phyloP scores from a whole-genome alignment of 2,888 invertebrate genomes.

The Liposcelis brunnea region DNA sequence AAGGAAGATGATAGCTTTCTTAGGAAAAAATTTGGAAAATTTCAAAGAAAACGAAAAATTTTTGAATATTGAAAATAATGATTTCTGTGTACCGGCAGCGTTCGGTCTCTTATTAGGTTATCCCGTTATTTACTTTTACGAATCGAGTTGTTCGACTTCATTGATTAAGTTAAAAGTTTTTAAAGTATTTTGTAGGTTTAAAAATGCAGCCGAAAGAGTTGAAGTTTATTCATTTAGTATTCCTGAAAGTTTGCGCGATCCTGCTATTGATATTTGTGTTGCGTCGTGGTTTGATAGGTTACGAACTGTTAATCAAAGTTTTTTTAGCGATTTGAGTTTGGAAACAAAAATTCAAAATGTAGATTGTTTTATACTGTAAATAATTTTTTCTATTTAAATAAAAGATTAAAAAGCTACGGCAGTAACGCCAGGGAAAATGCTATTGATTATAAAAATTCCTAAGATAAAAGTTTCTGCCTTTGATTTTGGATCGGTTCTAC shows the following conservation, averaged over 20 bases:
- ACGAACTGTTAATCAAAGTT: not conserved
- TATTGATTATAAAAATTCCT: too few relatives aligned
- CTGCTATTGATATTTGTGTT: constrained; percentile 9
- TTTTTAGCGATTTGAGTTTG: not conserved
- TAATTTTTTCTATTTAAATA: constrained; percentile 20
- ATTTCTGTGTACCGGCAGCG: constrained; percentile 21
- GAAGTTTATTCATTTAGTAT: constrained; percentile 17
- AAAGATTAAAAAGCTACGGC: too few relatives aligned
- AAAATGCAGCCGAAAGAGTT: constrained; percentile 10
- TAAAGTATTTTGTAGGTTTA: not conserved
- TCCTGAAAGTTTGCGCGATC: constrained; percentile 12
- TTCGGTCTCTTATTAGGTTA: constrained; percentile 22
- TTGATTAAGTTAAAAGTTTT: constrained; percentile 1
- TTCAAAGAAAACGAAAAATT: constrained; percentile 9
- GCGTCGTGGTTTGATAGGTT: constrained; percentile 10
- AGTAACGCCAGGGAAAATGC: too few relatives aligned
- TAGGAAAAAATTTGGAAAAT: not conserved
- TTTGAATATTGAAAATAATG: constrained; percentile 4
- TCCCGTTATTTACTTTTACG: constrained; percentile 23
- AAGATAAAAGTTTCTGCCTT: too few relatives aligned
- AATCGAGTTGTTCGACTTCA: constrained; percentile 5
- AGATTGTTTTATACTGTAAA: not conserved
- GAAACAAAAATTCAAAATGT: constrained; percentile 1
- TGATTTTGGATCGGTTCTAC: too few relatives aligned
- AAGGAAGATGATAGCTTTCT: constrained; percentile 12